Evolutionary conservation across 2,888 invertebrate genomes (phyloP).

Genomic region (Limenitis camilla): DNA sequence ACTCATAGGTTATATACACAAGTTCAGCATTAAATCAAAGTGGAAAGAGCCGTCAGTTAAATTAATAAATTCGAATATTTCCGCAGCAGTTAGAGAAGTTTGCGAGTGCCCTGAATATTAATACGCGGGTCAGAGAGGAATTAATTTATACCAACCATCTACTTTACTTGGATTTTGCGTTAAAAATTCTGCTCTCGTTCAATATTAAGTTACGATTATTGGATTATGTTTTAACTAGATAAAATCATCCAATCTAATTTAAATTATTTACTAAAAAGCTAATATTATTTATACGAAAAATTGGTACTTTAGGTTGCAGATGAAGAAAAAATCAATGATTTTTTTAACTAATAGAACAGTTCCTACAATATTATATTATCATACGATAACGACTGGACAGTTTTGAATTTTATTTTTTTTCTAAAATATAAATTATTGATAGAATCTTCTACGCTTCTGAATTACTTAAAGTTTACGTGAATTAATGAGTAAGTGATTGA

Average conservation of each 20-base stretch:
- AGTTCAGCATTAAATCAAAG: slow-evolving; percentile 31
- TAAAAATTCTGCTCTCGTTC: slow-evolving; percentile 55
- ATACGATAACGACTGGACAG: too few species aligned
- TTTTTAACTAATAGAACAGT: too few species aligned
- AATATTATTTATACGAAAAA: too few species aligned
- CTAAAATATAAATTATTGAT: too few species aligned
- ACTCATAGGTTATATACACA: neutral
- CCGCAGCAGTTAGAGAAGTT: slow-evolving; percentile 64
- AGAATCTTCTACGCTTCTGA: too few species aligned
- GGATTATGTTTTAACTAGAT: slow-evolving; percentile 17
- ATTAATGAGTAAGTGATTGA: too few species aligned
- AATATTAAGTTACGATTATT: slow-evolving; percentile 50
- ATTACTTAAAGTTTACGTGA: too few species aligned
- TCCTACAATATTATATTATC: too few species aligned
- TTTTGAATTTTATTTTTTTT: too few species aligned
- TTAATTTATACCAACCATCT: slow-evolving; percentile 66
- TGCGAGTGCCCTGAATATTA: slow-evolving; percentile 70
- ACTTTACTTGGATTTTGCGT: slow-evolving; percentile 58
- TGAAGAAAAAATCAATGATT: too few species aligned
- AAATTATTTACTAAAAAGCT: neutral
- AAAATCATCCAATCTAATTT: neutral
- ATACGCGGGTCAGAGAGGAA: slow-evolving; percentile 64
- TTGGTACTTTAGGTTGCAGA: too few species aligned
- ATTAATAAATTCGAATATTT: slow-evolving; percentile 64
- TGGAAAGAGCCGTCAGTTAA: slow-evolving; percentile 46